These are phyloP conservation scores for Smittia aterrima DNA, from an alignment of 2,888 invertebrate species.

Conservation along the genomic window DNA sequence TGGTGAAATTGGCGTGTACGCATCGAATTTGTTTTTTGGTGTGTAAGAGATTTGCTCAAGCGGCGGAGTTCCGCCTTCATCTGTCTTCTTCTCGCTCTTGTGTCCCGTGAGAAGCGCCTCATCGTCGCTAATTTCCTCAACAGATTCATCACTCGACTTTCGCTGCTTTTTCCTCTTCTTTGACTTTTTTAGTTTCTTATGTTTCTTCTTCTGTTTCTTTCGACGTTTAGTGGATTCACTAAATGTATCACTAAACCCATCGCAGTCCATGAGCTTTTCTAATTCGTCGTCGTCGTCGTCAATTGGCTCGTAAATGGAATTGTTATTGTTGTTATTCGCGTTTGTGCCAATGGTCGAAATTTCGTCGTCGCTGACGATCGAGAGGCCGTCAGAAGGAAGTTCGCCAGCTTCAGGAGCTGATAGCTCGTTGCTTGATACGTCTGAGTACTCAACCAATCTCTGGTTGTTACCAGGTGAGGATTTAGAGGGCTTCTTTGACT, in stretches of 20 bases:
- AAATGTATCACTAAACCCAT: constrained; percentile 47
- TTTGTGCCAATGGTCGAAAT: constrained; percentile 47
- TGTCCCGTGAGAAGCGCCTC: constrained; percentile 45
- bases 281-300: constrained; percentile 49
- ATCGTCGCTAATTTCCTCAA: constrained; percentile 52
- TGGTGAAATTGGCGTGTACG: constrained; percentile 47
- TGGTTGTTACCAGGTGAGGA: constrained; percentile 52
- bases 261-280: constrained; percentile 52
- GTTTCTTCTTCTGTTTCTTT: constrained; percentile 59
- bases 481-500: constrained; percentile 47
- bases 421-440: constrained; percentile 87
- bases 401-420: constrained; percentile 89
- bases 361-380: constrained; percentile 44
- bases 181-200: constrained; percentile 73
- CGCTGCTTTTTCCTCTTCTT: constrained; percentile 72
- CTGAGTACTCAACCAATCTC: constrained; percentile 64
- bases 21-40: constrained; percentile 47
- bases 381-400: constrained; percentile 69
- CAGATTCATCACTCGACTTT: constrained; percentile 64
- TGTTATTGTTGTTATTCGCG: constrained; percentile 39
- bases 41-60: constrained; percentile 45
- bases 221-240: constrained; percentile 44
- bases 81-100: neutral
- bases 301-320: constrained; percentile 45
- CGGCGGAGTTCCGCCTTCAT: constrained; percentile 48